Conservation (phyloP, 2,113 vertebrate genomes). For the Corythaixoides concolor region DNA sequence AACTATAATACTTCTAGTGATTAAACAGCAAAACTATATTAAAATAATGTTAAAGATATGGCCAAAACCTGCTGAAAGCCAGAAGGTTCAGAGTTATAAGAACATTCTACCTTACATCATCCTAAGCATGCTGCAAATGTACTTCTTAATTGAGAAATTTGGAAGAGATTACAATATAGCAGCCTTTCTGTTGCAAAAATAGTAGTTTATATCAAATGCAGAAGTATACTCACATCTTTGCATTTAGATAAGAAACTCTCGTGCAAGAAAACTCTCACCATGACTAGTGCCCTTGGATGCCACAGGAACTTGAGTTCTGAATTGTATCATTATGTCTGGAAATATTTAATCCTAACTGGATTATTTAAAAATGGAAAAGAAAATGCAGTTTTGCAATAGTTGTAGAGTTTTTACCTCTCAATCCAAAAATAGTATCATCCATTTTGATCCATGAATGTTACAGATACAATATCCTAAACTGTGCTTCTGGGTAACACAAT, state of each 20-base stretch:
- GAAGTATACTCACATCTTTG: not conserved
- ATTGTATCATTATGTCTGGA: not conserved
- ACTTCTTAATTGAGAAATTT: not conserved
- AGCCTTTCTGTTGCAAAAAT: not conserved
- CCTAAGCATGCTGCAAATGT: not conserved
- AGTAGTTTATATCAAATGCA: not conserved
- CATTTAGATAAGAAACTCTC: not conserved
- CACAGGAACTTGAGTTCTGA: not conserved
- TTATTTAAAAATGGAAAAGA: not conserved
- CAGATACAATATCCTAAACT: not conserved
- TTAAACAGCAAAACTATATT: constrained; percentile 9
- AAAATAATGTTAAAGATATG: not conserved
- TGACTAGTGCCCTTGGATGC: not conserved
- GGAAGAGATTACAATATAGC: not conserved
- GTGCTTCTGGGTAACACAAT: not conserved
- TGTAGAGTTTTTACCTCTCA: not conserved
- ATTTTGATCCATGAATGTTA: not conserved
- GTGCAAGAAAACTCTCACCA: not conserved
- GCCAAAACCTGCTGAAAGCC: not conserved
- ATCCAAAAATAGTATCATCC: not conserved
- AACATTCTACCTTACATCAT: not conserved
- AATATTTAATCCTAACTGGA: not conserved
- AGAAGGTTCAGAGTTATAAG: not conserved
- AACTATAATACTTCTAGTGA: not conserved
- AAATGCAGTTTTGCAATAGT: not conserved